Conservation (phyloP, 2,888 invertebrate genomes). For the Nemapogon koenigi region DNA sequence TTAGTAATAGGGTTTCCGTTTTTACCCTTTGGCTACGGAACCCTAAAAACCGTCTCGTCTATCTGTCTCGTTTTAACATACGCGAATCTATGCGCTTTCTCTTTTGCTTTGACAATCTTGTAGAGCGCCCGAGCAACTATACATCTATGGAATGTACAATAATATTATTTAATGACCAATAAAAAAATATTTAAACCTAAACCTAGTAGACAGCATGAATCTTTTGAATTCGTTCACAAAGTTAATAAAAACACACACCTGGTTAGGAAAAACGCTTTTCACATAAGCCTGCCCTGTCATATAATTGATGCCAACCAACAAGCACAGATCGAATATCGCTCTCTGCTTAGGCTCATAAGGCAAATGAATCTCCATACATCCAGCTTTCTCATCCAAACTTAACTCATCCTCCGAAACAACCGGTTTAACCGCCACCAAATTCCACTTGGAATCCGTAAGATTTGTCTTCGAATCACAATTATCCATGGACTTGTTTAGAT, state of each 20-base stretch:
- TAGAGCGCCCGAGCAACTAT: too few relatives aligned
- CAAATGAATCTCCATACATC: conserved; percentile 41
- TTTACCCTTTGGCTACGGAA: too few relatives aligned
- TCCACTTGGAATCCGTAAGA: conserved; percentile 37
- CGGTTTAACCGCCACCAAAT: conserved; percentile 33
- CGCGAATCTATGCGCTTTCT: too few relatives aligned
- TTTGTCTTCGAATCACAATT: conserved; percentile 34
- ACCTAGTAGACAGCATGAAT: too few relatives aligned
- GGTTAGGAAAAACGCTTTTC: conserved; percentile 71
- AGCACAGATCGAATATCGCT: conserved; percentile 70
- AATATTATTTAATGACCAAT: too few relatives aligned
- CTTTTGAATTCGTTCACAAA: too few relatives aligned
- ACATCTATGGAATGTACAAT: too few relatives aligned
- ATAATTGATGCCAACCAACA: conserved; percentile 72
- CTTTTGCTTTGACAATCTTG: too few relatives aligned
- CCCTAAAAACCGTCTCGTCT: too few relatives aligned
- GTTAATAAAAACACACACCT: conserved; percentile 49
- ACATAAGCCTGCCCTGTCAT: conserved; percentile 72
- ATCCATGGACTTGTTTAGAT: conserved; percentile 22
- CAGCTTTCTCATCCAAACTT: conserved; percentile 48
- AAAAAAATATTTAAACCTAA: too few relatives aligned
- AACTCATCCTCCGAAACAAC: conserved; percentile 30
- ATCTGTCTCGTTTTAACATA: too few relatives aligned
- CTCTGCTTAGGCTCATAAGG: conserved; percentile 42
- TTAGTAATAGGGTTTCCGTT: too few relatives aligned